A percentile compares a stretch with the other conserved stretches of the same genome.
Evolutionary conservation across 2,113 vertebrate species (phyloP).

Genomic region (Pteronura brasiliensis): DNA sequence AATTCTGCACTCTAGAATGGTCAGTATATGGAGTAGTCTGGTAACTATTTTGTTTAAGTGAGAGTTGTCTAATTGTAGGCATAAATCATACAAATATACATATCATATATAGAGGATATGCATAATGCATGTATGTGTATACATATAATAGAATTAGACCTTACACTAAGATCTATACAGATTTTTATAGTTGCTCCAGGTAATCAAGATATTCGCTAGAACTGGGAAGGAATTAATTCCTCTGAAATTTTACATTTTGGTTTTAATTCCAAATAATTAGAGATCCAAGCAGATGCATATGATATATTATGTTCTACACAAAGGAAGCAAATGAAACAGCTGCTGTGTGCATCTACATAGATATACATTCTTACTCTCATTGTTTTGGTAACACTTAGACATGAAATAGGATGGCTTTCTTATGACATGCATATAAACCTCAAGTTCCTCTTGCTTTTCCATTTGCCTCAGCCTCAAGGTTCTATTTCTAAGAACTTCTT

Average conservation of each 20-base stretch:
- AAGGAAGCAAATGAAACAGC: conserved; percentile 13
- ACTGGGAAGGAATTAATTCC: neutral
- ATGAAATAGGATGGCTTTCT: neutral
- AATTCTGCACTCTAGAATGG: neutral
- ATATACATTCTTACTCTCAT: neutral
- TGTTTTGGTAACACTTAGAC: neutral
- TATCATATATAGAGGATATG: neutral
- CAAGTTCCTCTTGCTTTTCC: neutral
- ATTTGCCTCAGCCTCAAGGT: neutral
- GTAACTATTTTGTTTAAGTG: conserved; percentile 8
- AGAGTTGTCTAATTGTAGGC: neutral
- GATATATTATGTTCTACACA: neutral
- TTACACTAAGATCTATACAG: neutral
- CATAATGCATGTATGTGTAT: neutral
- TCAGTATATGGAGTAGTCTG: neutral
- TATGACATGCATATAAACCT: neutral
- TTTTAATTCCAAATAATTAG: conserved; percentile 38
- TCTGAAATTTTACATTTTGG: conserved; percentile 4
- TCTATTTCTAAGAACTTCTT: neutral
- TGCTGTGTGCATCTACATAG: neutral
- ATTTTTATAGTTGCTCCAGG: neutral
- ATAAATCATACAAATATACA: neutral
- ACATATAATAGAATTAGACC: neutral
- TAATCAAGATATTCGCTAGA: neutral
- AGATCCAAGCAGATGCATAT: neutral